These are phyloP conservation scores for Chloroceryle amazona DNA, from an alignment of 2,797 vertebrate genomes.

Conservation along the genomic window DNA sequence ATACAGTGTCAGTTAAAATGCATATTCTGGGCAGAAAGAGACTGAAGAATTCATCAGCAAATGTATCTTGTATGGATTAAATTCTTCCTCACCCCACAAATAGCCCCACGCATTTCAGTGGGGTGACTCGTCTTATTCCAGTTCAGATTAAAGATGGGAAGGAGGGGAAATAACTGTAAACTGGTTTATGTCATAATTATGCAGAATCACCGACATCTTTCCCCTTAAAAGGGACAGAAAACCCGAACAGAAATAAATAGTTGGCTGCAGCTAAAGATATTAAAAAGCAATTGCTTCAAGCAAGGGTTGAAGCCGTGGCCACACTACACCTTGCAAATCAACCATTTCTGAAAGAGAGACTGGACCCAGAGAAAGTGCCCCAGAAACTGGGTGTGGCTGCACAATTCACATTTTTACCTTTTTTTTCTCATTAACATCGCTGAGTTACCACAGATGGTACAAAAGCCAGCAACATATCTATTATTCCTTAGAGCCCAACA, in stretches of 20 bases:
- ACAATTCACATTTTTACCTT: neutral
- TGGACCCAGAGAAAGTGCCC: slow-evolving; percentile 3
- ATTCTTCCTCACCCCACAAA: neutral
- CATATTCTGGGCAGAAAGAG: neutral
- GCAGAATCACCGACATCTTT: neutral
- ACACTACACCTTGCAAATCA: neutral
- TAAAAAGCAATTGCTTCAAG: neutral
- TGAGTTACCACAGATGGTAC: fast-evolving
- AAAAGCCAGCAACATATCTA: fast-evolving
- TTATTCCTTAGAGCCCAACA: fast-evolving
- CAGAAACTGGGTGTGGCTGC: slow-evolving; percentile 77
- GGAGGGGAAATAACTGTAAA: neutral
- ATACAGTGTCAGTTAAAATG: neutral
- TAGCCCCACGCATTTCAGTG: neutral
- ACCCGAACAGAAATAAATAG: neutral
- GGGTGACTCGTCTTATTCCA: neutral
- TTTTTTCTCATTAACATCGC: neutral
- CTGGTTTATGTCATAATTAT: neutral
- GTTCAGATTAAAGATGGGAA: neutral
- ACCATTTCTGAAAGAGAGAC: neutral
- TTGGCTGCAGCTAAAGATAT: neutral
- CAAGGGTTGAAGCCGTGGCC: neutral
- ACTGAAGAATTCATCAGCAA: neutral
- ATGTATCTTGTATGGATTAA: neutral
- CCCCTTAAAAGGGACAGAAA: neutral